These are phyloP conservation scores for Hydrophis major DNA, from an alignment of 2,797 vertebrate species.

Conservation along the genomic window DNA sequence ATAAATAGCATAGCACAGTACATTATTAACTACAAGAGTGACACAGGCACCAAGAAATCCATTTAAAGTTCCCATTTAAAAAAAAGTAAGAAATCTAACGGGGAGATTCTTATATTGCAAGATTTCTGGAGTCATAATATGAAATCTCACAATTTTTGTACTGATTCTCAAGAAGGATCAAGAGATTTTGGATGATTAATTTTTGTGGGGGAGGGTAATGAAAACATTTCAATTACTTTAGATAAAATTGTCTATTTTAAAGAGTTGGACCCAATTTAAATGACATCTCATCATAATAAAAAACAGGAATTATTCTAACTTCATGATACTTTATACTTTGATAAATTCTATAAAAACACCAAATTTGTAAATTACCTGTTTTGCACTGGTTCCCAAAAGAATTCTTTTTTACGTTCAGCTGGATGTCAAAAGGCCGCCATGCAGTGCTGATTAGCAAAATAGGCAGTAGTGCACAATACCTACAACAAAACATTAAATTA, in stretches of 20 bases:
- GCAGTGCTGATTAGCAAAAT: slow-evolving; percentile 29
- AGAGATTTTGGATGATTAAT: not conserved
- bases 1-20: not conserved
- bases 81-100: not conserved
- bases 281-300: not conserved
- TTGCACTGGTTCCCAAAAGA: slow-evolving; percentile 14
- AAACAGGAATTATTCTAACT: rapidly evolving
- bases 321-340: not conserved
- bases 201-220: not conserved
- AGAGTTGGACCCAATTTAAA: not conserved
- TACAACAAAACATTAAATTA: slow-evolving; percentile 25
- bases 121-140: not conserved
- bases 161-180: not conserved
- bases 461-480: slow-evolving; percentile 11
- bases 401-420: slow-evolving; percentile 46
- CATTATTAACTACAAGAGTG: not conserved
- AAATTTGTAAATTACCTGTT: slow-evolving; percentile 35
- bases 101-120: not conserved
- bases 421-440: slow-evolving; percentile 49
- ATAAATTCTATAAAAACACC: not conserved
- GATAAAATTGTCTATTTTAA: not conserved
- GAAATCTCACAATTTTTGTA: not conserved
- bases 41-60: not conserved
- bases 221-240: not conserved
- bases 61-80: not conserved